phyloP scores from a whole-genome alignment of 2,888 invertebrate genomes.

The Parochlus steinenii region DNA sequence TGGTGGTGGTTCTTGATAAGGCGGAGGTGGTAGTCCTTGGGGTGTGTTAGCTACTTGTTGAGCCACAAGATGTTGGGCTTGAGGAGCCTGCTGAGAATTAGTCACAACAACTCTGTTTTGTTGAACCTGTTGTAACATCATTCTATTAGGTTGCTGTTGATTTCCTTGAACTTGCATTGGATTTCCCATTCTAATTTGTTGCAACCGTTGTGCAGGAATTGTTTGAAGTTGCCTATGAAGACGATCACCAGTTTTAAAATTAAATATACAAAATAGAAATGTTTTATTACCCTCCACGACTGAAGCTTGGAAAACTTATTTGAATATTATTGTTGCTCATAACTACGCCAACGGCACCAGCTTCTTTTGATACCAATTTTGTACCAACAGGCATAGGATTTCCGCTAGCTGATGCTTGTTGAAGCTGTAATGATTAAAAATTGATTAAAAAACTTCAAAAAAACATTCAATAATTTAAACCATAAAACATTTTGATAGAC shows the following conservation, averaged over 20 bases:
- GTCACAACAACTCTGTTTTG: slow-evolving; percentile 10
- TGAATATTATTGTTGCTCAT: slow-evolving; percentile 9
- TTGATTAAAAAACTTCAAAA: too few relatives aligned
- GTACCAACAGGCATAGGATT: slow-evolving; percentile 38
- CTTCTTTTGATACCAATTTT: slow-evolving; percentile 36
- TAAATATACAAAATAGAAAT: too few relatives aligned
- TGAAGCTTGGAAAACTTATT: not conserved
- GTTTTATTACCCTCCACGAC: too few relatives aligned
- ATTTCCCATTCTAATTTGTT: slow-evolving; percentile 13
- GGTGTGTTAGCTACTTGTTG: slow-evolving; percentile 40
- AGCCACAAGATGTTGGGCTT: slow-evolving; percentile 13
- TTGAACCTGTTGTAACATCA: slow-evolving; percentile 13
- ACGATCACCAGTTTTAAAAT: too few relatives aligned
- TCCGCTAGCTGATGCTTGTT: slow-evolving; percentile 44
- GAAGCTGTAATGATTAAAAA: slow-evolving; percentile 36
- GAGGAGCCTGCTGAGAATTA: slow-evolving; percentile 11
- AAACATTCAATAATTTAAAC: too few relatives aligned
- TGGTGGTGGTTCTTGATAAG: slow-evolving; percentile 54
- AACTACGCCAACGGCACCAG: slow-evolving; percentile 22
- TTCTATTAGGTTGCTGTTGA: slow-evolving; percentile 4
- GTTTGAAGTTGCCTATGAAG: too few relatives aligned
- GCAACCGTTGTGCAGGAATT: slow-evolving; percentile 14
- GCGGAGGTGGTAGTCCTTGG: slow-evolving; percentile 64
- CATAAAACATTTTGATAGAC: too few relatives aligned
- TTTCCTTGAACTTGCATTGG: slow-evolving; percentile 12